Base-by-base conservation (phyloP, 1,140 invertebrate species). In the Choristoneura fumiferana region DNA sequence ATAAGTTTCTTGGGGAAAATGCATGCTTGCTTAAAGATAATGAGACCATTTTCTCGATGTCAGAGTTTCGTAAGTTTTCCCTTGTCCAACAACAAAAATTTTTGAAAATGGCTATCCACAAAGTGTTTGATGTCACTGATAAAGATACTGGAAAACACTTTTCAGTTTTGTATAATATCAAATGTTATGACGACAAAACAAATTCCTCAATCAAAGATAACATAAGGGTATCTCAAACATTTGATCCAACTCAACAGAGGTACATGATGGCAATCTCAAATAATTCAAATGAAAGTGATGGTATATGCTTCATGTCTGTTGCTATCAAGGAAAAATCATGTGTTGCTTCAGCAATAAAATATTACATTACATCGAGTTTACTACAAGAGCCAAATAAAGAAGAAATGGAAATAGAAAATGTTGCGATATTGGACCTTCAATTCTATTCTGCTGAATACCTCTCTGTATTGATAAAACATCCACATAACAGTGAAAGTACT, bases 391-490 rank as follows among this genome's bases (percentile, higher is more conserved):
- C 56, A 17, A 70, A 57, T 59, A 63, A 64, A 55, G 73, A 74
- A 54, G 58, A 66, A 69, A 65, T 70, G 71, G 63, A 79, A 67
- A 69, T 84, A 72, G 71, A 84, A 69, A 63, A 82, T 68, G 69
- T 91, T 57, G 74, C 76, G 39, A 83, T 93, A 17, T 67, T 93
- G 33, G 95, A 96, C 78, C 65, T 95, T 10, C 93, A 96, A 75
- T 97, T 96, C 88, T 98, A 97, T 87, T 95, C 95, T 0, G 87
- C 93, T 33, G 93, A 94, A 38, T 93, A 93, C 49, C 68, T 98
- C 1, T 97, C 96, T 5, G 73, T 97, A 15, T 81, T 98, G 8
- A 74, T 96, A 13, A 86, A 93, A 71, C 93, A 93, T 64, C 87
- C 73, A 12, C 76, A 68, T 61, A 84, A 89, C 53, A 89, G 84